phyloP scores from a whole-genome alignment of 2,888 invertebrate species.

The Cheilosia variabilis region DNA sequence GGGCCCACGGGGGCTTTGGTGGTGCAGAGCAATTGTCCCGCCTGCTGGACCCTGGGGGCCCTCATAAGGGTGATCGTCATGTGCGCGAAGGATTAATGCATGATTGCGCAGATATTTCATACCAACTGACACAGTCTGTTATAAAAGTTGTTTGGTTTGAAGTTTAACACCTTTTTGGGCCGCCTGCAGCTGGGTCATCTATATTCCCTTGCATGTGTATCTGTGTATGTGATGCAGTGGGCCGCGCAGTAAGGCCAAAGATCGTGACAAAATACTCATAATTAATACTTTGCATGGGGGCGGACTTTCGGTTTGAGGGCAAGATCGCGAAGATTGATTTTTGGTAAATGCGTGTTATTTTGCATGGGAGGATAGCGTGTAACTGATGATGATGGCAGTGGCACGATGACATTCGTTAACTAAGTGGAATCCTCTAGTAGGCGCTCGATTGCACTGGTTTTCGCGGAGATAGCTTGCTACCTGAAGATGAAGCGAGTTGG shows the following conservation, averaged over 20 bases:
- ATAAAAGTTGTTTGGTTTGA: conserved; percentile 63
- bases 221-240: background rate
- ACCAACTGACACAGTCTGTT: conserved; percentile 68
- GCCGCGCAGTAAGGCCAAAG: background rate
- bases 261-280: conserved; percentile 54
- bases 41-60: conserved; percentile 68
- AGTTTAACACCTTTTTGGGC: conserved; percentile 73
- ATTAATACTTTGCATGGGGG: conserved; percentile 30
- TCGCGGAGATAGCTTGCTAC: too few relatives aligned
- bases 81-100: conserved; percentile 53
- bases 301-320: conserved; percentile 1
- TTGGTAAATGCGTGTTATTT: conserved; percentile 34
- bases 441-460: too few relatives aligned
- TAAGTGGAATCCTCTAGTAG: too few relatives aligned
- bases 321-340: conserved; percentile 30
- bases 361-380: background rate
- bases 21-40: conserved; percentile 65
- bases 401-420: too few relatives aligned
- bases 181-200: conserved; percentile 56
- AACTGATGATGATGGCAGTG: too few relatives aligned
- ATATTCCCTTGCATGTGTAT: conserved; percentile 41
- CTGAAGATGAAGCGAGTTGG: too few relatives aligned
- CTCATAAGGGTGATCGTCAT: conserved; percentile 52
- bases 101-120: conserved; percentile 68
- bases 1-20: conserved; percentile 6